Base-by-base conservation (phyloP, 2,888 invertebrate genomes). In the Augochlorella aurata region DNA sequence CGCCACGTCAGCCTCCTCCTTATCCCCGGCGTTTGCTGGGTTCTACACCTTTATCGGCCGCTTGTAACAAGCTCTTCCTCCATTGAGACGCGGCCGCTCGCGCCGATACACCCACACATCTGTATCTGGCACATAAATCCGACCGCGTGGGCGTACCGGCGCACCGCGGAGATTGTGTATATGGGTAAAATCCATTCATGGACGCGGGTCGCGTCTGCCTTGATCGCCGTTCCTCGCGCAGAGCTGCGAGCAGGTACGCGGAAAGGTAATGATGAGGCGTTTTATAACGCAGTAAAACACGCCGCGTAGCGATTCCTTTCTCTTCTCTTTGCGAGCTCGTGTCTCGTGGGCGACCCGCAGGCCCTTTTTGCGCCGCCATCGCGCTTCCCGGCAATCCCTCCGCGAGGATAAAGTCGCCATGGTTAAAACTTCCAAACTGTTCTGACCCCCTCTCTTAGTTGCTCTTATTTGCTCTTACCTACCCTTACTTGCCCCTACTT, bases 61-160 rank as follows among this genome's bases (percentile, higher is more conserved):
- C 69, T 61, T 72, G 76, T 80, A 82, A 86, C 86, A 80, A 81
- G 81, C 80, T 85, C 74, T 73, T 85, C 76, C 73, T 77, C 79
- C 86, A 80, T 74, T 79, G 77, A 77, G 83, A 83, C 77, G 79
- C 74, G 81, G 44, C 75, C 73, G 38, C 52, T 21, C 83, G 79
- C 50, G 73, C 75, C 47, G 74, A 65, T 81, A 77, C 84, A 63
- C 84, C 83, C 84, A 84, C 84, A 76, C 47, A 52, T 65, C 63
- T 67, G 18, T 81, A 83, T 84, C 83, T 79, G 82, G 29, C 82
- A 78, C 29, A 73, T 82, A 79, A 83, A 83, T 83, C 83, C 75
- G 45, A 2, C 4, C 14, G 61, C 68, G 83, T 75, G 75, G 76
- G 80, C 29, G 79, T 49, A 58, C 54, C 49, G 66, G 47, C 67